Evolutionary conservation across 2,113 vertebrate species (phyloP).

Genomic region (Gymnorhina tibicen): DNA sequence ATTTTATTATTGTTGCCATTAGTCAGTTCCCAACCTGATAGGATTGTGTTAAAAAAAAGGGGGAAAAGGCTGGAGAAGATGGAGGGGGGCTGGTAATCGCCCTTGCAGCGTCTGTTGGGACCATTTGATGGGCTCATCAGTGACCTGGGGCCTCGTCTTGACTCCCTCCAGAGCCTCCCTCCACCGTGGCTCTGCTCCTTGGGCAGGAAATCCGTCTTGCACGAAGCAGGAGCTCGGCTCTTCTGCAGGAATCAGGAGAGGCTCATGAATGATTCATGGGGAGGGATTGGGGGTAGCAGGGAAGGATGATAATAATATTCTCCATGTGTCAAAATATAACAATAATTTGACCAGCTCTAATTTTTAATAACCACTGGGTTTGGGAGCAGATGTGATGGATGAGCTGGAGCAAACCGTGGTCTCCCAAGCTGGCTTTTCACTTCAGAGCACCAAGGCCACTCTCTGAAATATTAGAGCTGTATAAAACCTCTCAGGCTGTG

Average conservation of each 20-base stretch:
- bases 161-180: neutral
- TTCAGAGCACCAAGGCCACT: neutral
- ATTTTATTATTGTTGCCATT: constrained; percentile 55
- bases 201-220: neutral
- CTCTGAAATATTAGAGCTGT: neutral
- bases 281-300: neutral
- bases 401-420: neutral
- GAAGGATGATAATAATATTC: neutral
- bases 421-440: neutral
- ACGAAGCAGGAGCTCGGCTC: neutral
- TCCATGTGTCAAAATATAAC: neutral
- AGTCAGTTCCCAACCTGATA: constrained; percentile 20
- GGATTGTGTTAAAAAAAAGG: neutral
- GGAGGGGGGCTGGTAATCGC: neutral
- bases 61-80: neutral
- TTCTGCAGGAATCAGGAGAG: neutral
- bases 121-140: neutral
- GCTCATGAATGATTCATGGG: neutral
- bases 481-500: neutral
- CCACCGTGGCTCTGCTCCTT: neutral
- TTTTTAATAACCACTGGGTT: constrained; percentile 1
- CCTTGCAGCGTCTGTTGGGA: neutral
- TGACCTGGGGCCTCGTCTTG: neutral
- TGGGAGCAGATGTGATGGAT: constrained; percentile 13
- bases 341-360: neutral